Evolutionary conservation across 2,113 vertebrate species (phyloP), one percentile per base, ranked within the genome.

Genomic region (Motacilla tschutschensis): DNA sequence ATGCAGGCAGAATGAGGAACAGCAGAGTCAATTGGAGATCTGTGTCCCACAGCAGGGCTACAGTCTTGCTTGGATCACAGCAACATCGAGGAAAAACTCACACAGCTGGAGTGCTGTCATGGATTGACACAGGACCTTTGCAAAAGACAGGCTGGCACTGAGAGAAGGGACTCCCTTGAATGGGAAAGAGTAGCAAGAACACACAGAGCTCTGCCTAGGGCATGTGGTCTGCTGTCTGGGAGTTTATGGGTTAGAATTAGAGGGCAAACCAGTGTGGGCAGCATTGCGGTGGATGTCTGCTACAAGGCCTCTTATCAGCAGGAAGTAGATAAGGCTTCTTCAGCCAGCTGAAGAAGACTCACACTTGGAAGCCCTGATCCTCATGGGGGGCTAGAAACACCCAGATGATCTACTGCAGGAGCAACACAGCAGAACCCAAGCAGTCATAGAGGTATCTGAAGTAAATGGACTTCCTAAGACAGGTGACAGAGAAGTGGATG

Each of bases 141-240:
- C 36, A 64, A 50, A 50, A 25, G 41, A n/a, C 6, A 33, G 11
- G 5, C 14, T 51, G 17, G 43, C 36, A 22, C 14, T 24, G 9
- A 2, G 4, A 26, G n/a, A 12, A 8, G 14, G 4, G 6, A 22
- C 15, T 53, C 22, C 26, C 0, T 0, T 50, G 12, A 12, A 33
- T 4, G 6, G 11, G n/a, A 22, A 41, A 57, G 17, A 57, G 38
- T 33, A 58, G 24, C 31, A 67, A 33, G 50, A 65, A 6, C 9
- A 46, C 31, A 17, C 4, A 7, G 31, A 69, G 28, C 21, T 78
- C 44, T 54, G 25, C 14, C 40, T 28, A 5, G 10, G 31, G 38
- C 2, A 12, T 5, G 12, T 8, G 10, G 5, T 14, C 44, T 44
- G 4, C 25, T 44, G 21, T 3, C 18, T 70, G 46, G 5, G 25